phyloP scores from a whole-genome alignment of 2,797 vertebrate genomes.

The Schizopygopsis pylzovi region DNA sequence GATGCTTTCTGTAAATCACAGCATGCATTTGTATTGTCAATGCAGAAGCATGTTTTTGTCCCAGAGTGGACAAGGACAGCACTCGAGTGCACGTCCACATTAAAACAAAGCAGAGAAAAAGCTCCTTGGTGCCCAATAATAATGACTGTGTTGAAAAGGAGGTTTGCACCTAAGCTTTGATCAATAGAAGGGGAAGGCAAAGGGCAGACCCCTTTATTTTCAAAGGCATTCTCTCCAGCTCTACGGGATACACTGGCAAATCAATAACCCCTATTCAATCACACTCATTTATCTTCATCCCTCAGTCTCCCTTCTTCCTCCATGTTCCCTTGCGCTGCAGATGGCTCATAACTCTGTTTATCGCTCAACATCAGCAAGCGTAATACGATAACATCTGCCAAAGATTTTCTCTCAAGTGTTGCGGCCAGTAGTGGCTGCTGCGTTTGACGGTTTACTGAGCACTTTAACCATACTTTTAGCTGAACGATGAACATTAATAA shows the following conservation, averaged over 20 bases:
- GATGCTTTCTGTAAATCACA: conserved; percentile 34
- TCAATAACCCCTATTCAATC: conserved; percentile 61
- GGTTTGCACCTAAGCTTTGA: conserved; percentile 48
- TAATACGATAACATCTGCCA: conserved; percentile 22
- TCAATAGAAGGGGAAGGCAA: conserved; percentile 51
- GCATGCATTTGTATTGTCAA: conserved; percentile 6
- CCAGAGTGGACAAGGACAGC: conserved; percentile 7
- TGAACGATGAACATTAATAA: conserved; percentile 12
- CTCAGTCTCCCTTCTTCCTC: conserved; percentile 21
- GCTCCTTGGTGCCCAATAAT: conserved; percentile 56
- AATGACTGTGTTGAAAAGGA: conserved; percentile 62
- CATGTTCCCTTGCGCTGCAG: background rate
- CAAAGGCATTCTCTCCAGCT: conserved; percentile 24
- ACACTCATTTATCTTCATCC: conserved; percentile 61
- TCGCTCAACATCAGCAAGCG: conserved; percentile 11
- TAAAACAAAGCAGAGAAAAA: conserved; percentile 41
- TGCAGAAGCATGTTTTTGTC: conserved; percentile 1
- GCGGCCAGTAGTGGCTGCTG: conserved; percentile 1
- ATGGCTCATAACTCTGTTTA: conserved; percentile 45
- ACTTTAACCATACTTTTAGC: conserved; percentile 33
- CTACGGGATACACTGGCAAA: conserved; percentile 44
- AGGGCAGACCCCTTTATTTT: conserved; percentile 42
- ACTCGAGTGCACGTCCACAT: background rate
- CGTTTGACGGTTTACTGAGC: background rate
- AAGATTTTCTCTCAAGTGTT: conserved; percentile 22